These are phyloP conservation scores for Syngnathus typhle DNA, from an alignment of 2,113 vertebrate genomes.

Conservation along the genomic window DNA sequence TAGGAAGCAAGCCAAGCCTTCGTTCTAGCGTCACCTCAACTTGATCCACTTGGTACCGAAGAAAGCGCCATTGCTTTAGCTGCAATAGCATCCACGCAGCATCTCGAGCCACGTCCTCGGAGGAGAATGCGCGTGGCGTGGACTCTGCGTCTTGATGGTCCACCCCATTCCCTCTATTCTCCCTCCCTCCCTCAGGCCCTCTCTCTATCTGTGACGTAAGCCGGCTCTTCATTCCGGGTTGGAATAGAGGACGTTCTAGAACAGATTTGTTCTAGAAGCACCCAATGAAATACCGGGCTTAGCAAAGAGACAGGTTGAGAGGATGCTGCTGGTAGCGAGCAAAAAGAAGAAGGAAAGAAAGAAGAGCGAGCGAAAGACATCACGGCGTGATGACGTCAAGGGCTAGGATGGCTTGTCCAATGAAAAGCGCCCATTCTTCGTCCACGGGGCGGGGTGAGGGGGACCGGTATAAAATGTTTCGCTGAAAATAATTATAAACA, in stretches of 20 bases:
- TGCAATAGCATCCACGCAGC: slow-evolving; percentile 36
- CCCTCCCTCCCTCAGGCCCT: slow-evolving; percentile 11
- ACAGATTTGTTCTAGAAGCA: not conserved
- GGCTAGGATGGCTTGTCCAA: slow-evolving; percentile 46
- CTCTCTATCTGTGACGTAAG: not conserved
- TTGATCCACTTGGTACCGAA: not conserved
- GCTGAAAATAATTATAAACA: not conserved
- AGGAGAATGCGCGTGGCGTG: slow-evolving; percentile 44
- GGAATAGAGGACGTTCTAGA: not conserved
- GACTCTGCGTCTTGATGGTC: slow-evolving; percentile 49
- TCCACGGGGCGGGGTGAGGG: not conserved
- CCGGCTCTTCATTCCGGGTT: not conserved
- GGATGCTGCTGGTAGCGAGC: not conserved
- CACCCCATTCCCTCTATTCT: slow-evolving; percentile 26
- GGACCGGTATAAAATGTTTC: not conserved
- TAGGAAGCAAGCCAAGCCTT: slow-evolving; percentile 30
- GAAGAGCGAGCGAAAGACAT: not conserved
- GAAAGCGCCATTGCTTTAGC: slow-evolving; percentile 27
- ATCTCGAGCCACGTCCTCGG: slow-evolving; percentile 48
- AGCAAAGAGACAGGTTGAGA: not conserved
- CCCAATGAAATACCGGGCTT: not conserved
- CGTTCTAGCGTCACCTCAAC: not conserved
- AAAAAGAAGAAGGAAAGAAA: slow-evolving; percentile 29
- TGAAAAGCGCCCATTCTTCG: not conserved
- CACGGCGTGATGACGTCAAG: slow-evolving; percentile 70